Evolutionary conservation across 1,140 invertebrate species (phyloP), one percentile per base, ranked within the genome.

Genomic region (Lordiphosa stackelbergi): DNA sequence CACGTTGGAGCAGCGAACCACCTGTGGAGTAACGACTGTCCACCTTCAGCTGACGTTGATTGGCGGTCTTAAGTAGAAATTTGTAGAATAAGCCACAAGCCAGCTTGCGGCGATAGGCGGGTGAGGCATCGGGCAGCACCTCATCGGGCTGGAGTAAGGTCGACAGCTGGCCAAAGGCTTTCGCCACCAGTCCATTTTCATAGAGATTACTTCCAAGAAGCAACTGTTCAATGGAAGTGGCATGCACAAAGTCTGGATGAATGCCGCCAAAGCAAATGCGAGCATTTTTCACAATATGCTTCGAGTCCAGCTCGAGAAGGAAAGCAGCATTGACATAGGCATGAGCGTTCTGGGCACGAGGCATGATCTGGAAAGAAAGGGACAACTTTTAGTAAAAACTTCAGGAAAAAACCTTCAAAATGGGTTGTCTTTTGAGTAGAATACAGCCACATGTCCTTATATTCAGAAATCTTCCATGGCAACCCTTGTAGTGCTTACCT

Each of bases 321-420:
- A 97, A 96, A 5, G 93, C 95, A 8, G 93, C 94, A 84, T 95
- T 95, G 0, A 97, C 92, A 68, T 93, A 91, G 0, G 95, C 95
- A 78, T 96, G 94, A 0, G 95, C 91, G 86, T 96, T 96, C 89
- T 95, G 94, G 4, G 92, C 92, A 61, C 94, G 89, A 0, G 93
- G 92, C 91, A 94, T 94, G 58, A 95, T 92, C 93, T 95, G 61
- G 31, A 71, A 1, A 3, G 5, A 1, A 1, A 2, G 0, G 16
- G 16, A 3, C 1, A 35, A 0, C n/a, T 7, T 13, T 16, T 6
- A 24, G 10, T 24, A 8, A 22, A 11, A 10, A 2, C 5, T 7
- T 1, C 22, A 24, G 5, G 22, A 5, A 24, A 24, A 5, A 22
- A 22, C 4, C 5, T 5, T 24, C 1, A 5, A 24, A 24, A 5